These are phyloP conservation scores for Lethrus apterus DNA, from an alignment of 1,140 invertebrate species.

Conservation along the genomic window DNA sequence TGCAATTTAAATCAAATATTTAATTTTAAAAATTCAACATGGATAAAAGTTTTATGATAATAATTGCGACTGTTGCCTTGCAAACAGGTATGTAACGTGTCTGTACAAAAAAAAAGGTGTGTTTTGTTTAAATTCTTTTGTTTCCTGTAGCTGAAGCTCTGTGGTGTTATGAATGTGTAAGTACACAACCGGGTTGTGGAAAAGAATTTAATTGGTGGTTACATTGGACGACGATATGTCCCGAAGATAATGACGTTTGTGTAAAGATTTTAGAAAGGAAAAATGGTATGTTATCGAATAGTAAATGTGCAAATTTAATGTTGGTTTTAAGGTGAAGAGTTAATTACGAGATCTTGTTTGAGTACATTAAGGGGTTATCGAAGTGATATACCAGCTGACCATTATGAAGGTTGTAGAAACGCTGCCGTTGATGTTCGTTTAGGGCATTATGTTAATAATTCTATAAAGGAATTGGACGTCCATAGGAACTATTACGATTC, in stretches of 20 bases:
- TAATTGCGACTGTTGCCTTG: too few relatives aligned
- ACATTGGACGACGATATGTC: slow-evolving; percentile 67
- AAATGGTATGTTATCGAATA: slow-evolving; percentile 55
- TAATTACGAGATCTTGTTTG: slow-evolving; percentile 79
- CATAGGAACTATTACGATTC: slow-evolving; percentile 78
- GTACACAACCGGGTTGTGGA: slow-evolving; percentile 81
- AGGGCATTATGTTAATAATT: slow-evolving; percentile 82
- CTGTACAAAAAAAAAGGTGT: too few relatives aligned
- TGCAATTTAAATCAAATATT: too few relatives aligned
- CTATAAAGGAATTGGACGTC: slow-evolving; percentile 77
- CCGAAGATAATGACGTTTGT: slow-evolving; percentile 78
- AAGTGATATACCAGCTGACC: slow-evolving; percentile 86
- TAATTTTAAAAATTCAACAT: too few relatives aligned
- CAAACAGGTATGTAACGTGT: too few relatives aligned
- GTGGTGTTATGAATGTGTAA: slow-evolving; percentile 85
- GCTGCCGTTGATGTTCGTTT: slow-evolving; percentile 71
- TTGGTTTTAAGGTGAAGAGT: slow-evolving; percentile 59
- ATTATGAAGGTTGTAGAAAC: slow-evolving; percentile 80
- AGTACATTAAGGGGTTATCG: slow-evolving; percentile 68
- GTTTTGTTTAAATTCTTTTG: too few relatives aligned
- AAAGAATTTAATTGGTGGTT: slow-evolving; percentile 77
- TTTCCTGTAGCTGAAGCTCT: too few relatives aligned
- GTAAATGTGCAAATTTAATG: neutral
- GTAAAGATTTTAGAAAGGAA: slow-evolving; percentile 84
- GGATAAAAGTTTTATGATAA: too few relatives aligned